Evolutionary conservation across 2,888 invertebrate species (phyloP).

Genomic region (Tenthredo notha): DNA sequence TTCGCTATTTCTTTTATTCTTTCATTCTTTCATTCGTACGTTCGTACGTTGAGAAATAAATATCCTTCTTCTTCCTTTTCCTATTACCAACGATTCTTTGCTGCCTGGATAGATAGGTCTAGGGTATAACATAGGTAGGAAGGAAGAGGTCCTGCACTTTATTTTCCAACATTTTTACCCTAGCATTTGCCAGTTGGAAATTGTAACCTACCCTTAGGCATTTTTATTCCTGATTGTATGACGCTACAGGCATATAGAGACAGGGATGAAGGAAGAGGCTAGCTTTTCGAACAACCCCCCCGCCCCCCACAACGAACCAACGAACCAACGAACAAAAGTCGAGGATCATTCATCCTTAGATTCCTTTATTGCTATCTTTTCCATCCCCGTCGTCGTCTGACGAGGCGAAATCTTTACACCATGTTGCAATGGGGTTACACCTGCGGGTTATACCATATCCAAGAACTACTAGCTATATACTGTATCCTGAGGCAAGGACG

Average conservation of each 20-base stretch:
- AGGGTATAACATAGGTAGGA: not conserved
- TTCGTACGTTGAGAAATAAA: not conserved
- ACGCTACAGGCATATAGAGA: not conserved
- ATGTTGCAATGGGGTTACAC: not conserved
- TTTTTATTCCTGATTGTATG: constrained; percentile 41
- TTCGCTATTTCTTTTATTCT: not conserved
- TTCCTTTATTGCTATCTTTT: not conserved
- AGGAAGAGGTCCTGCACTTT: not conserved
- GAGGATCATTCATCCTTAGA: constrained; percentile 9
- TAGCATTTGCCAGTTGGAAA: not conserved
- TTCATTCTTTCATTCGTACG: not conserved
- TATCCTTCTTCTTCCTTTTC: not conserved
- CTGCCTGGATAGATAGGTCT: not conserved
- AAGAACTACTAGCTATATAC: not conserved
- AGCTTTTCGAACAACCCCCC: not conserved
- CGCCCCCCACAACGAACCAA: too few relatives aligned
- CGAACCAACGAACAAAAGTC: not conserved
- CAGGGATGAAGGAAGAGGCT: too few relatives aligned
- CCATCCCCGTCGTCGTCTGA: not conserved
- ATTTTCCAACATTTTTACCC: not conserved
- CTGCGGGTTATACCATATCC: not conserved
- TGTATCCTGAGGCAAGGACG: not conserved
- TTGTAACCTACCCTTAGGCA: not conserved
- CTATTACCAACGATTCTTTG: not conserved
- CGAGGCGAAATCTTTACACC: not conserved